Evolutionary conservation across 2,113 vertebrate species (phyloP), one percentile per base, ranked within the genome.

Genomic region (Cinclus cinclus): DNA sequence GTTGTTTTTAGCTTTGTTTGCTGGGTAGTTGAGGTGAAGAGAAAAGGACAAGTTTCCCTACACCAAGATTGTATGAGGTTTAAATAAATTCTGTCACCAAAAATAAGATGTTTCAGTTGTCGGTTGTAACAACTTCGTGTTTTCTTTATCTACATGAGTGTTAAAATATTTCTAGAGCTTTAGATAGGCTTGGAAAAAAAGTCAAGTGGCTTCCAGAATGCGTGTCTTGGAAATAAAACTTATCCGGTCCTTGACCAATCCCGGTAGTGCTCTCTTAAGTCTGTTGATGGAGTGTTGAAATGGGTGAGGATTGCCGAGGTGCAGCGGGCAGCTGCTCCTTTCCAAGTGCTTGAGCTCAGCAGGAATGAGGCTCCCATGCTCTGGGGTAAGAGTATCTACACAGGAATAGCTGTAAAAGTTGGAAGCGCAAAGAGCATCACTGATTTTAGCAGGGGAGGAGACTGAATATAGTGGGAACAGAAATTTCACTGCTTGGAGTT

Each of bases 241-340:
- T 20, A 18, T 6, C 41, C 33, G 3, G 3, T 46, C 30, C 63
- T 92, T 0, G 0, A 3, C 67, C 0, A 9, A 25, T 64, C 11
- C 27, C 1, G 0, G 44, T 5, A 21, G 25, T 0, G 0, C 67
- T 90, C 89, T 92, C 60, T 41, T 41, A 35, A n/a, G 73, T 30
- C 41, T 0, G 0, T 28, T 0, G 1, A 59, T 35, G 49, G 49
- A 25, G 52, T 35, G 52, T 28, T 55, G 87, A 71, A 89, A 96
- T 87, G 87, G 62, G 87, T 82, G 49, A 5, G 81, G 93, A 64
- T 92, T 91, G 93, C 69, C 0, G 3, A 78, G 77, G 13, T 70
- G 76, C 39, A 39, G 0, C 0, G 13, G 87, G 80, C 91, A 89
- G 89, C 96, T 95, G 74, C 82, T 88, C 5, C 78, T 81, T 81